A percentile compares a stretch with the other conserved stretches of the same genome.
These are phyloP conservation scores for Megaustenia siamemsis DNA, from an alignment of 2,888 invertebrate species.

Conservation along the genomic window DNA sequence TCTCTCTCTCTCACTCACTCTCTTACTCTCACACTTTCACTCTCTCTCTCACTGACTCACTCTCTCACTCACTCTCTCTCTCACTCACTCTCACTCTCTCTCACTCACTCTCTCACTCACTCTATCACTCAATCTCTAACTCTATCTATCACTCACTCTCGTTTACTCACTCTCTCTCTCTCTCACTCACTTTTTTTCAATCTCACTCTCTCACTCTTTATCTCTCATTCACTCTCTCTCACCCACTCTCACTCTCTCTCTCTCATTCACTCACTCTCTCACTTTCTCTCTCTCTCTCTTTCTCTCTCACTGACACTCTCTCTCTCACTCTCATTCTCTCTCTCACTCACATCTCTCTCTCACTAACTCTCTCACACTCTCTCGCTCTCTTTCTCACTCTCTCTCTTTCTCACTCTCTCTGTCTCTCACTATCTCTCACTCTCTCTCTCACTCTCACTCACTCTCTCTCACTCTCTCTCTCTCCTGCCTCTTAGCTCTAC, in stretches of 20 bases:
- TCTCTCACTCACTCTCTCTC: no score
- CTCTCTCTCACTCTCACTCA: not conserved
- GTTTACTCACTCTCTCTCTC: not conserved
- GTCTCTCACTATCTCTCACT: not conserved
- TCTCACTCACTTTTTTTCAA: no score
- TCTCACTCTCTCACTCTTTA: not conserved
- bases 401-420: not conserved
- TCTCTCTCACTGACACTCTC: not conserved
- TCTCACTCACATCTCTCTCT: no score
- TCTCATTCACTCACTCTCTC: no score
- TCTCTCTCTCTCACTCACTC: no score
- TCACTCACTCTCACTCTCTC: no score
- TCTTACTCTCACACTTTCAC: no score
- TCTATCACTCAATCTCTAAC: not conserved
- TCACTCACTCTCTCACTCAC: no score
- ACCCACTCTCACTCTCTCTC: no score
- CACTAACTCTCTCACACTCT: not conserved
- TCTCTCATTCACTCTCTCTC: not conserved
- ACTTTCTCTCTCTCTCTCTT: no score
- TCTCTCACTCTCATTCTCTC: not conserved
- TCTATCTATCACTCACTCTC: not conserved
- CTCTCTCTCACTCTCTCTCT: not conserved
- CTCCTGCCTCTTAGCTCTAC: no score
- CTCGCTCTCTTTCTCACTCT: not conserved
- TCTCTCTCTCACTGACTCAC: no score